phyloP scores from a whole-genome alignment of 2,113 vertebrate species.

The Pycnonotus jocosus region DNA sequence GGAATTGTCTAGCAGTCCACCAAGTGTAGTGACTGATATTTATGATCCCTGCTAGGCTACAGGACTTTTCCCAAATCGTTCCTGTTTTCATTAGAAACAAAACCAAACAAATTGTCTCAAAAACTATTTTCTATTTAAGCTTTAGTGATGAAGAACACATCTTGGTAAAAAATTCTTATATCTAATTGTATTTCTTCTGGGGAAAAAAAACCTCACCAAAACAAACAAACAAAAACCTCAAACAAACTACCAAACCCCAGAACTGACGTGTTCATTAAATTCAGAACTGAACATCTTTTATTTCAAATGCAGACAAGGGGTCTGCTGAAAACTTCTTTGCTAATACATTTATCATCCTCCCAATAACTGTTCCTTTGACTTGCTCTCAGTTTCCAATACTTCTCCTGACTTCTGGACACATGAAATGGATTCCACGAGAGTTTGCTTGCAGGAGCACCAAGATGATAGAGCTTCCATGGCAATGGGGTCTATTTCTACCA shows the following conservation, averaged over 20 bases:
- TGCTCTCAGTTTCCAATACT: neutral
- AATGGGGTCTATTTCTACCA: neutral
- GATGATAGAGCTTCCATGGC: neutral
- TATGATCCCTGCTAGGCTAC: neutral
- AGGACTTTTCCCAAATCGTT: neutral
- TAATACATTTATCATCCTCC: neutral
- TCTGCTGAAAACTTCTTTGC: neutral
- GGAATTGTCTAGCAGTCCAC: neutral
- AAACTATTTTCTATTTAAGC: neutral
- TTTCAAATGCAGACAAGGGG: neutral
- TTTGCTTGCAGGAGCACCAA: neutral
- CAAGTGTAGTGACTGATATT: neutral
- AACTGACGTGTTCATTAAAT: neutral
- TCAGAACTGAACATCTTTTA: neutral
- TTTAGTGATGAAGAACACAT: neutral
- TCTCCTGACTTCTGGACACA: neutral
- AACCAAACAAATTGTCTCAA: accelerated
- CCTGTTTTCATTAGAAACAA: neutral
- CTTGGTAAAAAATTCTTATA: neutral
- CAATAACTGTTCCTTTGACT: neutral
- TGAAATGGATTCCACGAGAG: neutral
- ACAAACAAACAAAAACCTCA: neutral
- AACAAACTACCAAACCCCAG: neutral
- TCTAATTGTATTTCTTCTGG: neutral
- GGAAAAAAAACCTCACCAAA: neutral